Evolutionary conservation across 2,888 invertebrate species (phyloP).

Genomic region (Macrosoma leucophasiata): DNA sequence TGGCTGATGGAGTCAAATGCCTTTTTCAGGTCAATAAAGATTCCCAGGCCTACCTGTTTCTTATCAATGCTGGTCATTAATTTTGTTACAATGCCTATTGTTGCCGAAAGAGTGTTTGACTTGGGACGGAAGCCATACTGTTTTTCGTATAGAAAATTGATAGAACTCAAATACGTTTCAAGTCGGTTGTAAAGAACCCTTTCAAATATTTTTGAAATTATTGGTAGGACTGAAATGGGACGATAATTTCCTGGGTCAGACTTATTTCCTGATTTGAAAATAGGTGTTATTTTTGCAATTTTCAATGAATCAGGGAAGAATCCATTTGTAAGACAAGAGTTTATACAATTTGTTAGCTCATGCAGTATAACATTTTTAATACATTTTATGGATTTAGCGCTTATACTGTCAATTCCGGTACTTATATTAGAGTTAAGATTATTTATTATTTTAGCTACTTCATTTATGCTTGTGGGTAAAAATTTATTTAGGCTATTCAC

Average conservation of each 20-base stretch:
- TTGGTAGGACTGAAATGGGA: slow-evolving; percentile 17
- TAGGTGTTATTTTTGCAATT: slow-evolving; percentile 23
- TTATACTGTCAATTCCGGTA: slow-evolving; percentile 9
- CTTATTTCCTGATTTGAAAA: slow-evolving; percentile 21
- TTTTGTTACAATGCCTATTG: slow-evolving; percentile 19
- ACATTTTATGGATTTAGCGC: slow-evolving; percentile 12
- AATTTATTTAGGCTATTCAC: no score
- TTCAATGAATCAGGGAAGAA: slow-evolving; percentile 19
- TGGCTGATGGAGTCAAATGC: slow-evolving; percentile 17
- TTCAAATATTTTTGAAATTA: slow-evolving; percentile 12
- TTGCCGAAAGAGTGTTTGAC: slow-evolving; percentile 17
- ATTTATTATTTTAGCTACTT: no score
- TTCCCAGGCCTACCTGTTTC: slow-evolving; percentile 16
- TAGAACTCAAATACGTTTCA: neutral
- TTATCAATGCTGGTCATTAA: slow-evolving; percentile 19
- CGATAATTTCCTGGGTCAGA: slow-evolving; percentile 21
- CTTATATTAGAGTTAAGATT: slow-evolving; percentile 12
- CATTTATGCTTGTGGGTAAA: no score
- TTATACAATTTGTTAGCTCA: slow-evolving; percentile 11
- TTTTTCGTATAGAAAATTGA: neutral
- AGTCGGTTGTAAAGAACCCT: slow-evolving; percentile 4
- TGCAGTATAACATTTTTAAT: slow-evolving; percentile 2
- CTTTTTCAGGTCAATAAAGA: slow-evolving; percentile 22
- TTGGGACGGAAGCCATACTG: slow-evolving; percentile 13
- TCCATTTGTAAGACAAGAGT: slow-evolving; percentile 7